Base-by-base conservation (phyloP, 2,888 invertebrate genomes). In the Nysson spinosus region DNA sequence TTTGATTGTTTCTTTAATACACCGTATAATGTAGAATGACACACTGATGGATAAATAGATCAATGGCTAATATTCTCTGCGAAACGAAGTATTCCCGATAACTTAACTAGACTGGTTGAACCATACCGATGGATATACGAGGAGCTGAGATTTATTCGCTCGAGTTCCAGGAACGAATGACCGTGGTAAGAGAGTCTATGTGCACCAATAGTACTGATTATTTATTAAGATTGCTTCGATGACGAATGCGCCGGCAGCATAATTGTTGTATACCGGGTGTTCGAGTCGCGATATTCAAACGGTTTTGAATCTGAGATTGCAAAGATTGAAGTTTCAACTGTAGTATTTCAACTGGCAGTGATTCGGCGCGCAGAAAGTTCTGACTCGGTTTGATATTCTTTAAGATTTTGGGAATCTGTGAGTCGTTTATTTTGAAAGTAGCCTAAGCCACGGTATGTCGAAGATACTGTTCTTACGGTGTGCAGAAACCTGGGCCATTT, bases 221-320 rank as follows among this genome's bases (percentile, higher is more conserved):
- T 78, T 78, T 79, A 78, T 78, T 77, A 70, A 75, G 70, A 78
- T 79, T 77, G 78, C 57, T 34, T 39, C 60, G 42, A 62, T 50
- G 71, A 78, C 65, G 71, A 73, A 71, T 68, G 65, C 62, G 26
- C 17, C 32, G 24, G 37, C 22, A 24, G 52, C 50, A 57, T 73
- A 69, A 74, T 64, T 61, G 74, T 58, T 69, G 56, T 63, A 77
- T 70, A 63, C 61, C 54, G 69, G 43, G 74, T 69, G n/a, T n/a
- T n/a, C n/a, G n/a, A n/a, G n/a, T n/a, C n/a, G n/a, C n/a, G n/a
- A n/a, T n/a, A n/a, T n/a, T n/a, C n/a, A n/a, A n/a, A n/a, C n/a
- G n/a, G n/a, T n/a, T n/a, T n/a, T n/a, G n/a, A n/a, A n/a, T n/a
- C n/a, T n/a, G n/a, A n/a, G n/a, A n/a, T n/a, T n/a, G n/a, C n/a